A percentile compares a stretch with the other conserved stretches of the same genome.
These are phyloP conservation scores for Herpetotheres cachinnans DNA, from an alignment of 2,113 vertebrate genomes.

Conservation along the genomic window DNA sequence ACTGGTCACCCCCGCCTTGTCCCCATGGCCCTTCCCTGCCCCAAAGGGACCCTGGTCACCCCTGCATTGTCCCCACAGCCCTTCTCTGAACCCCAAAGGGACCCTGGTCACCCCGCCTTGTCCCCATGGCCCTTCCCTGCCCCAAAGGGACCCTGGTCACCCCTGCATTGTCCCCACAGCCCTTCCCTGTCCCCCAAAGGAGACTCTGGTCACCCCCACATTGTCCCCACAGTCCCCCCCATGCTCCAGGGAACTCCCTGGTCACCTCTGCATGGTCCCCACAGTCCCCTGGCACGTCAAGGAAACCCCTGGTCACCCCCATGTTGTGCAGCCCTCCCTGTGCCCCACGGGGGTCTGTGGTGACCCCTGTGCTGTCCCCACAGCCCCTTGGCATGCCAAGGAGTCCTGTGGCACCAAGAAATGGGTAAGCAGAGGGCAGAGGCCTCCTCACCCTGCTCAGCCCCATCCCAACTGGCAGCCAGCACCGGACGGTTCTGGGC, in stretches of 20 bases:
- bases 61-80: not conserved
- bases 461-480: no score
- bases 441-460: no score
- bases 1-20: no score
- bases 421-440: no score
- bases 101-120: no score
- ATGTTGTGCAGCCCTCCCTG: accelerated
- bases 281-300: no score
- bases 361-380: not conserved
- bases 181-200: not conserved
- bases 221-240: not conserved
- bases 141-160: not conserved
- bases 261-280: not conserved
- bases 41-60: not conserved
- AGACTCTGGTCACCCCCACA: accelerated
- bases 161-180: not conserved
- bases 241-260: no score
- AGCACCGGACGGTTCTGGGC: accelerated
- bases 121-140: no score
- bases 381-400: not conserved
- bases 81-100: no score
- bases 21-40: not conserved
- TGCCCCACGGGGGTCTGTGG: not conserved
- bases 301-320: no score
- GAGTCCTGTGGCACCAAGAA: not conserved